Conservation (phyloP, 2,113 vertebrate genomes). For the Nothocercus nigrocapillus region DNA sequence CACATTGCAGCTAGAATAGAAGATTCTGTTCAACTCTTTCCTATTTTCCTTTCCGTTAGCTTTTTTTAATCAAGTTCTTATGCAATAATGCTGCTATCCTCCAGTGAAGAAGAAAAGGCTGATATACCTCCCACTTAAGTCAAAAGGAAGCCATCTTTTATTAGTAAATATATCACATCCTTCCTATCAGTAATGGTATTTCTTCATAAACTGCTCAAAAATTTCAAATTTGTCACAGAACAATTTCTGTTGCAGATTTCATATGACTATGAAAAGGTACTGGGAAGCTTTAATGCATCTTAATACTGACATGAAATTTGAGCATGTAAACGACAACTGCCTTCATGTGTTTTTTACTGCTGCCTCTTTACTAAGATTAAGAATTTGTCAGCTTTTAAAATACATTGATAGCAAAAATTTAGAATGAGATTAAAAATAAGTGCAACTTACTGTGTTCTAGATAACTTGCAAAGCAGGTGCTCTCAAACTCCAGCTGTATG, state of each 20-base stretch:
- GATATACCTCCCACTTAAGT: background rate
- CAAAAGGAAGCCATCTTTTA: background rate
- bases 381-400: background rate
- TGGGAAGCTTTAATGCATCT: background rate
- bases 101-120: background rate
- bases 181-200: background rate
- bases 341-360: background rate
- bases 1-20: background rate
- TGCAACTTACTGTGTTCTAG: background rate
- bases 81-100: background rate
- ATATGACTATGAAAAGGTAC: background rate
- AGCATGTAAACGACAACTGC: background rate
- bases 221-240: background rate
- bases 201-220: background rate
- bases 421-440: background rate
- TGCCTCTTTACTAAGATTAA: background rate
- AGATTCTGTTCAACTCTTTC: background rate
- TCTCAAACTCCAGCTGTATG: accelerated
- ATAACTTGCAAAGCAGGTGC: accelerated
- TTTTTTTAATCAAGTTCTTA: background rate
- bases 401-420: background rate
- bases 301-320: background rate
- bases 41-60: background rate
- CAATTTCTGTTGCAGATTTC: background rate
- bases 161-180: background rate